Conservation (phyloP, 2,888 invertebrate species). For the Gnatocerus cornutus region DNA sequence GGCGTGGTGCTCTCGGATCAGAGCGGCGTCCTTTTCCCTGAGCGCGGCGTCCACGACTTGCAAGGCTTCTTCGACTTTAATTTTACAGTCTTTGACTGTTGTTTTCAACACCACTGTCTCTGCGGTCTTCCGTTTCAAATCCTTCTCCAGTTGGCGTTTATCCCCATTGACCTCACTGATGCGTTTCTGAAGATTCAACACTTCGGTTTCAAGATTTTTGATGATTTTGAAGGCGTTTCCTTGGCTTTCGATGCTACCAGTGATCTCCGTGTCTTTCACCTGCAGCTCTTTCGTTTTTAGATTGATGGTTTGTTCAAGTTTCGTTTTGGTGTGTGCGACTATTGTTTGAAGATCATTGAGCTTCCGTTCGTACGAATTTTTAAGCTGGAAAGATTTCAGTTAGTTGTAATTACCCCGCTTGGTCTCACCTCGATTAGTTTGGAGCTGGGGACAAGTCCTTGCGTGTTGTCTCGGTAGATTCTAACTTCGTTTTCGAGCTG, state of each 20-base stretch:
- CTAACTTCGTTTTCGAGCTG: slow-evolving; percentile 80
- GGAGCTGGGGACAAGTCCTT: slow-evolving; percentile 63
- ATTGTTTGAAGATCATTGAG: slow-evolving; percentile 73
- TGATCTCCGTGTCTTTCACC: slow-evolving; percentile 69
- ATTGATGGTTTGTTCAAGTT: slow-evolving; percentile 52
- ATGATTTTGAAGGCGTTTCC: slow-evolving; percentile 69
- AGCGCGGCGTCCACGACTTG: slow-evolving; percentile 74
- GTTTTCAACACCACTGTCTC: slow-evolving; percentile 68
- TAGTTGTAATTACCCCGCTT: too few relatives aligned
- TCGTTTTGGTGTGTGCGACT: slow-evolving; percentile 48
- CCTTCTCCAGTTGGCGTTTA: slow-evolving; percentile 69
- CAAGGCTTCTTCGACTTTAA: slow-evolving; percentile 75
- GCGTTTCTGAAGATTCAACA: slow-evolving; percentile 70
- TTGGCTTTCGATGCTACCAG: slow-evolving; percentile 70
- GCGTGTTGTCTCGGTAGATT: slow-evolving; percentile 69
- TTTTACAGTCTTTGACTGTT: slow-evolving; percentile 72
- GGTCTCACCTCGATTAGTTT: slow-evolving; percentile 62
- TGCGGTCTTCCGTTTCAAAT: slow-evolving; percentile 68
- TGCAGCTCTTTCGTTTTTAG: slow-evolving; percentile 69
- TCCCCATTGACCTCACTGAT: slow-evolving; percentile 59
- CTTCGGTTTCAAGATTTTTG: slow-evolving; percentile 71
- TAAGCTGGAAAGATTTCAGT: too few relatives aligned
- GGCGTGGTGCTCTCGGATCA: slow-evolving; percentile 71
- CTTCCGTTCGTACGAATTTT: slow-evolving; percentile 72
- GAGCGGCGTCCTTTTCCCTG: slow-evolving; percentile 74